phyloP scores from a whole-genome alignment of 64 coral and sea anemone genomes.

The Anthopleura sola region DNA sequence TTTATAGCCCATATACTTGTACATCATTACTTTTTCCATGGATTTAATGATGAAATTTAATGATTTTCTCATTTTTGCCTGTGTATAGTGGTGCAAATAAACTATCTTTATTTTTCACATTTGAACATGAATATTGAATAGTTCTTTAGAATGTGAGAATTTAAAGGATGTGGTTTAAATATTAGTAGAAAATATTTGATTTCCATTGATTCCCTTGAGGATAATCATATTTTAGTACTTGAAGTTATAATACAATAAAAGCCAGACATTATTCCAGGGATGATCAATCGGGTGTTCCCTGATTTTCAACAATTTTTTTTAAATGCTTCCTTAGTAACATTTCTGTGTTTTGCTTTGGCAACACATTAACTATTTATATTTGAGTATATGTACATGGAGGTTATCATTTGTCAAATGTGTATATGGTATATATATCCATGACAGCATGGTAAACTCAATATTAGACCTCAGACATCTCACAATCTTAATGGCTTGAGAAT shows the following conservation, averaged over 20 bases:
- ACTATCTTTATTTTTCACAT: neutral
- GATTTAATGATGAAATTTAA: neutral
- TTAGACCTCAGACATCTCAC: neutral
- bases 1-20: neutral
- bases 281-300: neutral
- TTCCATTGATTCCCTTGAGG: neutral
- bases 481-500: neutral
- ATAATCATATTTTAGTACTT: neutral
- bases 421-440: neutral
- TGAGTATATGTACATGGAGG: neutral
- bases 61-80: too few relatives aligned
- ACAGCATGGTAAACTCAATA: neutral
- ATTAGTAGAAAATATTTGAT: neutral
- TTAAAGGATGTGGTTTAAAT: neutral
- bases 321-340: neutral
- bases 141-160: neutral
- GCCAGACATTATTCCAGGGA: neutral
- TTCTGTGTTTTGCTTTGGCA: neutral
- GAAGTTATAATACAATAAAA: neutral
- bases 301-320: neutral
- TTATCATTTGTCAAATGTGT: neutral
- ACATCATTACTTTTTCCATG: neutral
- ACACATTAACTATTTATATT: neutral
- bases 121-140: neutral
- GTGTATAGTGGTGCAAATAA: too few relatives aligned